These are phyloP conservation scores for Python bivittatus DNA, from an alignment of 2,113 vertebrate species.

Conservation along the genomic window DNA sequence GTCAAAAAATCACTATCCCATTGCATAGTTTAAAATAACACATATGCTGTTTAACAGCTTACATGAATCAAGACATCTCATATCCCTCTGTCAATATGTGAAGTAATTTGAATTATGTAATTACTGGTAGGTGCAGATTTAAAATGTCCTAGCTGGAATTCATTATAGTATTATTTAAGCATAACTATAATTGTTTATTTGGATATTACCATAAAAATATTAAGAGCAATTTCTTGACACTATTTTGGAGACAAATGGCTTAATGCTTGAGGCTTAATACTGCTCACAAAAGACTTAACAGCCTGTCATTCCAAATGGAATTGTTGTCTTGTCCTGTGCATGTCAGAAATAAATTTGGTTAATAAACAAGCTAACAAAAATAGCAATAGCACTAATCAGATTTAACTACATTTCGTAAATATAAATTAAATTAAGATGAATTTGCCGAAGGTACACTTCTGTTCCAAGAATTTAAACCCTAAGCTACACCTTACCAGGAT, in stretches of 20 bases:
- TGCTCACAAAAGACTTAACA: neutral
- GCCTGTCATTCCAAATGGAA: too few relatives aligned
- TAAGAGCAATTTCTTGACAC: neutral
- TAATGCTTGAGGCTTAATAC: neutral
- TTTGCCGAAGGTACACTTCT: neutral
- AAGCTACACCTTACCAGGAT: too few relatives aligned
- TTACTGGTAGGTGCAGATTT: neutral
- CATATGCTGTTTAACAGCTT: neutral
- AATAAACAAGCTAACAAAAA: neutral
- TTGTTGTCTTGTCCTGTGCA: neutral
- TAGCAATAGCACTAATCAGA: neutral
- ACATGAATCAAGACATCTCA: neutral
- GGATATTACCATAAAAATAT: neutral
- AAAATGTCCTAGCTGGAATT: neutral
- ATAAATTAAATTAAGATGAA: neutral
- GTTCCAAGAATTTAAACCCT: neutral
- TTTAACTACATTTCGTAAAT: neutral
- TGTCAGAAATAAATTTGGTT: neutral
- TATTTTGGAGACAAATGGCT: neutral
- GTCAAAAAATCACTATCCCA: neutral
- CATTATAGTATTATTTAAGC: neutral
- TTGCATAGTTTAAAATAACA: neutral
- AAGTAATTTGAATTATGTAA: neutral
- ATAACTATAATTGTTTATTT: neutral
- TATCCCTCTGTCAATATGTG: constrained; percentile 2